Conservation (phyloP, 1,140 invertebrate genomes). For the Bombus ignitus region DNA sequence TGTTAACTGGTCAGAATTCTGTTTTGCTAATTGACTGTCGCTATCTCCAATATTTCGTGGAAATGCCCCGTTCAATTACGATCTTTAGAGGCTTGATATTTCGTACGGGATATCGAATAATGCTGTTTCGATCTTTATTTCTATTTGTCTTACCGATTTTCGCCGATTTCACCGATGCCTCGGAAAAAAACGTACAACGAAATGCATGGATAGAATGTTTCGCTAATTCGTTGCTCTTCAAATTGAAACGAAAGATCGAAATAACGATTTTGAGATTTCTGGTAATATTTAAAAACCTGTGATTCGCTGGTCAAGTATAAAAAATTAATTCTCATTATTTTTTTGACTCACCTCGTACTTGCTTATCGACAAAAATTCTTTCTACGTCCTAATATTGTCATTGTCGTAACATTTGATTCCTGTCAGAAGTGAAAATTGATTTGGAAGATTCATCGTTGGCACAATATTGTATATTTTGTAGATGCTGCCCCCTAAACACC, state of each 20-base stretch:
- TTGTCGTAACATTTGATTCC: constrained; percentile 18
- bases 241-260: neutral
- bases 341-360: neutral
- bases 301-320: neutral
- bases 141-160: too few relatives aligned
- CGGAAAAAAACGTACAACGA: too few relatives aligned
- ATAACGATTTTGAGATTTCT: neutral
- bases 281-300: neutral
- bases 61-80: too few relatives aligned
- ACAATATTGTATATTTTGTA: constrained; percentile 50
- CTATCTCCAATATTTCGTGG: too few relatives aligned
- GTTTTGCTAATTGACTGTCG: too few relatives aligned
- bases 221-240: neutral
- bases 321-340: constrained; percentile 6
- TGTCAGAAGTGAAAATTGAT: constrained; percentile 43
- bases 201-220: too few relatives aligned
- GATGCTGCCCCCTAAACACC: constrained; percentile 1
- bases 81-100: too few relatives aligned
- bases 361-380: neutral
- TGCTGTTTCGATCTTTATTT: too few relatives aligned
- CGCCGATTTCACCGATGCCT: too few relatives aligned
- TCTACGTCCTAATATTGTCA: constrained; percentile 38
- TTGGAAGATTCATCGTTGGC: constrained; percentile 66
- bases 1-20: too few relatives aligned
- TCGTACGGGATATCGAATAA: too few relatives aligned